phyloP scores from a whole-genome alignment of 2,113 vertebrate species.

The Balaeniceps rex region DNA sequence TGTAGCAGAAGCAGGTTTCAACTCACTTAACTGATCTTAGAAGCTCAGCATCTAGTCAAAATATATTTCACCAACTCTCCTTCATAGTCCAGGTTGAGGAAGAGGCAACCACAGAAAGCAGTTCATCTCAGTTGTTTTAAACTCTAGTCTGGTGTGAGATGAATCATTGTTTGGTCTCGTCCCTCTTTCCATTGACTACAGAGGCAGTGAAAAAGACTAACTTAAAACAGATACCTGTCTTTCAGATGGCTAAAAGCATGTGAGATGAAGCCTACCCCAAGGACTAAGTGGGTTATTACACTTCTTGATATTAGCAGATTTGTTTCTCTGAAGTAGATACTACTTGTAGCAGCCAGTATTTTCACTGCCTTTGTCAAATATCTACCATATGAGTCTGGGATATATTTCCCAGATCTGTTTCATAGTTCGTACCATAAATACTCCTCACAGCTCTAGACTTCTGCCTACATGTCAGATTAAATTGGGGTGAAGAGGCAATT shows the following conservation, averaged over 20 bases:
- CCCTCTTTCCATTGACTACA: neutral
- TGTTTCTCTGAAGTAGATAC: neutral
- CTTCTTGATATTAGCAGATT: neutral
- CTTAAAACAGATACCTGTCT: neutral
- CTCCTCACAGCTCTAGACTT: neutral
- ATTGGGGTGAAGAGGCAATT: conserved; percentile 39
- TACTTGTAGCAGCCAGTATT: neutral
- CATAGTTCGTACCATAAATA: neutral
- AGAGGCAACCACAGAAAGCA: neutral
- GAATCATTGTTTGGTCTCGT: neutral
- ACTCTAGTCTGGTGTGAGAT: neutral
- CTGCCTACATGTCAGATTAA: neutral
- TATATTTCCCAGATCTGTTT: neutral
- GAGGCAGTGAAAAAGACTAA: neutral
- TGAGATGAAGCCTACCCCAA: neutral
- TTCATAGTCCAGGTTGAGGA: neutral
- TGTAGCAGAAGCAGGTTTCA: neutral
- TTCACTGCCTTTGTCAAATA: neutral
- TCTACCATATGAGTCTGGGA: neutral
- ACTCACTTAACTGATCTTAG: neutral
- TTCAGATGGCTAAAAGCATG: neutral
- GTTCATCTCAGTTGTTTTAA: neutral
- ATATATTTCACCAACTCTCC: neutral
- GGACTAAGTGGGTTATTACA: neutral
- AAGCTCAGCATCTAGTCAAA: neutral